Evolutionary conservation across 2,113 vertebrate genomes (phyloP).

Genomic region (Australoheros scitulus): DNA sequence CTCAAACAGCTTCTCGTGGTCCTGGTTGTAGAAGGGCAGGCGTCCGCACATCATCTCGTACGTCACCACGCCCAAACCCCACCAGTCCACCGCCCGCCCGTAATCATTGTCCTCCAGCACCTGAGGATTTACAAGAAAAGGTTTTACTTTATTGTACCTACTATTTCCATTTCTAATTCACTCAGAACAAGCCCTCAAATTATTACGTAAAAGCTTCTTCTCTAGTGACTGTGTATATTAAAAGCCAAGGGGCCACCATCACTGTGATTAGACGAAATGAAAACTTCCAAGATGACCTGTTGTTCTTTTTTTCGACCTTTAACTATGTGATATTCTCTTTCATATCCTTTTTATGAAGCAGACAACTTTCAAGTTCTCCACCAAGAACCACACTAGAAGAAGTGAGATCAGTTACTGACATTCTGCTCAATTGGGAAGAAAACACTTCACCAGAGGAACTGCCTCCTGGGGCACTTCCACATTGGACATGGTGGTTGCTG

Average conservation of each 20-base stretch:
- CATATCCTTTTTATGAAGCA: constrained; percentile 20
- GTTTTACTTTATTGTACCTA: background rate
- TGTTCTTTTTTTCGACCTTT: background rate
- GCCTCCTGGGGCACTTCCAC: constrained; percentile 18
- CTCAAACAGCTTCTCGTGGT: constrained; percentile 84
- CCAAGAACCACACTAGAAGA: constrained; percentile 1
- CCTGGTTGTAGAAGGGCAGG: constrained; percentile 84
- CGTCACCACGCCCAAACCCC: constrained; percentile 82
- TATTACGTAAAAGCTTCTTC: background rate
- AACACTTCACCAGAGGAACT: constrained; percentile 3
- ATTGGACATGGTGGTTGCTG: background rate
- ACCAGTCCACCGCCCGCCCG: constrained; percentile 83
- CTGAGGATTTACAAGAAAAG: constrained; percentile 13
- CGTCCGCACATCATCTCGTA: constrained; percentile 85
- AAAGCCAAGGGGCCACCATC: background rate
- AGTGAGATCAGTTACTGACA: constrained; percentile 16
- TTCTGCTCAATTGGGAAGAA: background rate
- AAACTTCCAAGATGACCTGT: background rate
- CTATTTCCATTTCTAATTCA: fast-evolving
- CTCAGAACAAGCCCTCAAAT: background rate
- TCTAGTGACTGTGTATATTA: background rate
- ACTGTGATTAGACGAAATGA: fast-evolving
- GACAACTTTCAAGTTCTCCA: background rate
- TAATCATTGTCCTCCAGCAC: constrained; percentile 84
- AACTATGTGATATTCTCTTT: constrained; percentile 26